These are phyloP conservation scores for Mus spretus DNA, from an alignment of 2,797 vertebrate species.

Conservation along the genomic window DNA sequence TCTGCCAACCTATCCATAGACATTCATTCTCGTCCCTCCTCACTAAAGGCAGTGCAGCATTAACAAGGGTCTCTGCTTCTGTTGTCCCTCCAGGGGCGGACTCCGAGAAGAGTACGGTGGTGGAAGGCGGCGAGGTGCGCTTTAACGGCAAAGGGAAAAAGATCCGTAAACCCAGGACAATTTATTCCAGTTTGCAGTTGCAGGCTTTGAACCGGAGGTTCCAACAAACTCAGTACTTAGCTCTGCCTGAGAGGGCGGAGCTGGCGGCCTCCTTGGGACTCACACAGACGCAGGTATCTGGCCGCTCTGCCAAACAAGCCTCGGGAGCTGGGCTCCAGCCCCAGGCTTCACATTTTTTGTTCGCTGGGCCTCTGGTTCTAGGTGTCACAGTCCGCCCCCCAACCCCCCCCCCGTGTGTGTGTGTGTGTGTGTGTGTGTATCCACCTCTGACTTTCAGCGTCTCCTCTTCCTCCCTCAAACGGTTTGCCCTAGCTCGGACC, in stretches of 20 bases:
- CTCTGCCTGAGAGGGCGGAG: conserved; percentile 98
- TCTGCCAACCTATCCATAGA: conserved; percentile 77
- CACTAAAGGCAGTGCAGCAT: conserved; percentile 8
- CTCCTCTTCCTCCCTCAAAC: conserved; percentile 14
- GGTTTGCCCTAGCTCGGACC: background rate
- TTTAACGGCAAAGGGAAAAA: conserved; percentile 99
- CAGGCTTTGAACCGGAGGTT: conserved; percentile 98
- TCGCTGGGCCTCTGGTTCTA: conserved; percentile 31
- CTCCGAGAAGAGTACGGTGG: conserved; percentile 98
- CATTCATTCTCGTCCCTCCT: conserved; percentile 49
- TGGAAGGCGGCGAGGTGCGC: conserved; percentile 98
- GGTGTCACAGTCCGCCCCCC: background rate
- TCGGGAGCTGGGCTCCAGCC: conserved; percentile 1
- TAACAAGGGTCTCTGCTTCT: conserved; percentile 78
- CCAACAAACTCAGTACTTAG: conserved; percentile 98
- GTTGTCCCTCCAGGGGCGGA: conserved; percentile 91
- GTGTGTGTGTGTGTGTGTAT: background rate
- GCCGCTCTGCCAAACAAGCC: conserved; percentile 34
- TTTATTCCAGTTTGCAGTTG: conserved; percentile 98
- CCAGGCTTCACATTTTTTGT: background rate
- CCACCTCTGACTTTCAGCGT: background rate
- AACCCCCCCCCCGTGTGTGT: background rate
- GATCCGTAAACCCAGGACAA: conserved; percentile 98
- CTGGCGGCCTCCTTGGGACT: conserved; percentile 98
- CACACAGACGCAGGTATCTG: conserved; percentile 97